Evolutionary conservation across 2,888 invertebrate species (phyloP), one percentile per base, ranked within the genome.

Genomic region (Caenorhabditis zanzibari): DNA sequence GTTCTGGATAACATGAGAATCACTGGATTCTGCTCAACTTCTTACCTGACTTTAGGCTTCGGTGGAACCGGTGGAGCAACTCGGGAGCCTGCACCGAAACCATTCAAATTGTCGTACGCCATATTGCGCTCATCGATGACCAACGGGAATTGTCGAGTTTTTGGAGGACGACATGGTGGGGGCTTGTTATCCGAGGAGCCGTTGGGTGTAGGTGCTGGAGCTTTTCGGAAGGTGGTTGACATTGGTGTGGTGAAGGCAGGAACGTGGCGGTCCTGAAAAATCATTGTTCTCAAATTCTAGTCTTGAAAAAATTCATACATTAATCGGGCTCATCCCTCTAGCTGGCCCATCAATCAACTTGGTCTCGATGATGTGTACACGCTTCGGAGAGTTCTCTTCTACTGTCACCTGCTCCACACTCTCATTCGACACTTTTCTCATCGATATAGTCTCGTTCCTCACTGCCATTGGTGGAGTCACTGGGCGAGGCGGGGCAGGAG

Each of bases 41-140:
- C 85, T 82, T 61, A 89, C 88, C 85, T 87, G n/a, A 86, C 86
- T 86, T 89, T 89, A 12, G 91, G 91, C 75, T 91, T 91, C 5
- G 91, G 91, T 12, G 91, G 91, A 32, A 91, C 90, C 2, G 90
- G 90, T 9, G 91, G 90, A 12, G 82, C 84, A 12, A 73, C 72
- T 69, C 52, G 63, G 16, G 85, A 69, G 7, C 86, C 86, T 14
- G 86, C 88, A 14, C 88, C 86, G 28, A 85, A 74, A 16, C 88
- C 88, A 54, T 88, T 88, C 68, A 88, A 66, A 81, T 88, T 88
- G 68, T 88, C 88, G 52, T 88, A 88, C 0, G 83, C 86, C n/a
- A 84, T 22, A 59, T 81, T 76, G 19, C 85, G 64, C 35, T 85
- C 85, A 35, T 87, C 86, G 12, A 85, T 72, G 6, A 82, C 74